Evolutionary conservation across 53 echinoderm and acorn worm species (phyloP).

Genomic region (Zoroaster sp.): DNA sequence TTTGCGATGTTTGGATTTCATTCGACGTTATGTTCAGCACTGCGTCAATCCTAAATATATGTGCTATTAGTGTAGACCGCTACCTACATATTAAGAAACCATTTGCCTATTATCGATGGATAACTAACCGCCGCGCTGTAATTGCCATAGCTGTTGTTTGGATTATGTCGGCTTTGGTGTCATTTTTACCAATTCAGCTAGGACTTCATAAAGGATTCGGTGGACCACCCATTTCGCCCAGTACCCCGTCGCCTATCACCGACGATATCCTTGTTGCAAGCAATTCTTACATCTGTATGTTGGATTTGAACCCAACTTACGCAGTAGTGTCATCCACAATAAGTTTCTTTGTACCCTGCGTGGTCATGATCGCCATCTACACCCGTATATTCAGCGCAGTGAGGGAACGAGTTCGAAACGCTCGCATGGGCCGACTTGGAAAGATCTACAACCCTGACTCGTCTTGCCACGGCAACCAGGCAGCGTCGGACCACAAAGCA

Average conservation of each 20-base stretch:
- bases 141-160: slow-evolving; percentile 82
- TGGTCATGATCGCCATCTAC: slow-evolving; percentile 97
- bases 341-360: slow-evolving; percentile 94
- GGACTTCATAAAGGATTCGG: slow-evolving; percentile 77
- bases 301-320: slow-evolving; percentile 91
- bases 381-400: slow-evolving; percentile 93
- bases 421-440: slow-evolving; percentile 84
- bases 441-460: slow-evolving; percentile 82
- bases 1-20: slow-evolving; percentile 95
- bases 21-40: slow-evolving; percentile 99
- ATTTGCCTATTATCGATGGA: slow-evolving; percentile 93
- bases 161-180: slow-evolving; percentile 88
- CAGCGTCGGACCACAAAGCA: slow-evolving; percentile 90
- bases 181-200: slow-evolving; percentile 94
- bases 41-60: slow-evolving; percentile 96
- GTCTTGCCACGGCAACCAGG: slow-evolving; percentile 90
- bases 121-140: slow-evolving; percentile 76
- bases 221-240: background rate
- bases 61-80: slow-evolving; percentile 95
- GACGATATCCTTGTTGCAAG: background rate
- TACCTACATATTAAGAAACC: slow-evolving; percentile 98
- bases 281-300: slow-evolving; percentile 65
- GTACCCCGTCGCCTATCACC: slow-evolving; percentile 1
- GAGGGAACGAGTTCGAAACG: slow-evolving; percentile 83
- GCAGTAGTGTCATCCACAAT: slow-evolving; percentile 91